Conservation (phyloP, 2,797 vertebrate species). For the Mus minutoides region DNA sequence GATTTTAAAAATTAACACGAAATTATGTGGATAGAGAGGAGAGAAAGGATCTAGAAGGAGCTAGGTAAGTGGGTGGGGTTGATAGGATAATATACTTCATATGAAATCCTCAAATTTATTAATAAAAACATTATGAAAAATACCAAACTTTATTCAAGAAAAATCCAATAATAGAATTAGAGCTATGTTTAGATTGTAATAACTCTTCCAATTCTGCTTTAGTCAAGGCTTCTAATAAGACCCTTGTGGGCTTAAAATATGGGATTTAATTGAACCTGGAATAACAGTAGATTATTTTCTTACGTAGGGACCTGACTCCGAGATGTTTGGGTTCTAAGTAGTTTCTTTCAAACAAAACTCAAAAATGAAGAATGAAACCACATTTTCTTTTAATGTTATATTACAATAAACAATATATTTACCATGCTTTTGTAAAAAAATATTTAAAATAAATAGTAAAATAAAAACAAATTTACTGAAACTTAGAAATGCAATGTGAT, state of each 20-base stretch:
- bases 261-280: background rate
- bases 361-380: background rate
- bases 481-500: background rate
- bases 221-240: background rate
- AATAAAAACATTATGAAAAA: background rate
- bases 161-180: background rate
- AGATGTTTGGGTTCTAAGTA: background rate
- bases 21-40: background rate
- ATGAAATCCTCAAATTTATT: background rate
- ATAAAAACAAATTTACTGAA: slow-evolving; percentile 29
- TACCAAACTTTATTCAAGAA: background rate
- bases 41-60: background rate
- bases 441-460: background rate
- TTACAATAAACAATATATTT: background rate
- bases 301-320: background rate
- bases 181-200: background rate
- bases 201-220: background rate
- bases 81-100: background rate
- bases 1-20: background rate
- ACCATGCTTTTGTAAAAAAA: background rate
- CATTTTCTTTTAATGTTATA: background rate
- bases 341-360: background rate
- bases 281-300: background rate
- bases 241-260: fast-evolving
- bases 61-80: too few species aligned